phyloP scores from a whole-genome alignment of 1,140 invertebrate genomes.

The Colletes gigas region DNA sequence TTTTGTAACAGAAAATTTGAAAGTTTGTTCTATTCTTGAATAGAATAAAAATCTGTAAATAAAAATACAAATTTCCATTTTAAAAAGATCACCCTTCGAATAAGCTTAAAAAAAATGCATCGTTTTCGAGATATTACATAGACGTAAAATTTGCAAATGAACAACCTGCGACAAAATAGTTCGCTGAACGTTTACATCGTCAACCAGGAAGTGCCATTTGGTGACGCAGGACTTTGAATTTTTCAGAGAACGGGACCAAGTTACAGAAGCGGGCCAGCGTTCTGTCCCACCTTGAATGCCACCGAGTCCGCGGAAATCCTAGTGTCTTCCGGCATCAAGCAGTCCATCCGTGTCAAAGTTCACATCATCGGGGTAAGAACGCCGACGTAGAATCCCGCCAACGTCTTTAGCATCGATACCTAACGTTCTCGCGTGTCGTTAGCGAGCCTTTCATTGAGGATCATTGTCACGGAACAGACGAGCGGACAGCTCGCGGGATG shows the following conservation, averaged over 20 bases:
- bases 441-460: conserved; percentile 4
- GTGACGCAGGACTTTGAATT: conserved; percentile 36
- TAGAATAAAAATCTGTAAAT: no score
- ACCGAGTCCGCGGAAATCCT: conserved; percentile 95
- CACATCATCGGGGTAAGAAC: conserved; percentile 91
- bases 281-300: conserved; percentile 96
- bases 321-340: conserved; percentile 94
- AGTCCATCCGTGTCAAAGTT: conserved; percentile 94
- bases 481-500: neutral
- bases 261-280: conserved; percentile 94
- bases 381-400: neutral
- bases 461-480: neutral
- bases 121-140: no score
- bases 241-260: conserved; percentile 92
- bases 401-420: neutral
- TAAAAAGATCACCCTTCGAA: no score
- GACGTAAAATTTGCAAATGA: no score
- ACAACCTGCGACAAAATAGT: no score
- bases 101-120: no score
- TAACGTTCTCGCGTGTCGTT: conserved; percentile 14
- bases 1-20: no score
- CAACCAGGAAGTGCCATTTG: no score
- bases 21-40: no score
- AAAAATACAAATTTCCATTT: no score
- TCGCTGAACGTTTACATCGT: neutral